phyloP scores from a whole-genome alignment of 2,797 vertebrate genomes.

The Sciurus carolinensis region DNA sequence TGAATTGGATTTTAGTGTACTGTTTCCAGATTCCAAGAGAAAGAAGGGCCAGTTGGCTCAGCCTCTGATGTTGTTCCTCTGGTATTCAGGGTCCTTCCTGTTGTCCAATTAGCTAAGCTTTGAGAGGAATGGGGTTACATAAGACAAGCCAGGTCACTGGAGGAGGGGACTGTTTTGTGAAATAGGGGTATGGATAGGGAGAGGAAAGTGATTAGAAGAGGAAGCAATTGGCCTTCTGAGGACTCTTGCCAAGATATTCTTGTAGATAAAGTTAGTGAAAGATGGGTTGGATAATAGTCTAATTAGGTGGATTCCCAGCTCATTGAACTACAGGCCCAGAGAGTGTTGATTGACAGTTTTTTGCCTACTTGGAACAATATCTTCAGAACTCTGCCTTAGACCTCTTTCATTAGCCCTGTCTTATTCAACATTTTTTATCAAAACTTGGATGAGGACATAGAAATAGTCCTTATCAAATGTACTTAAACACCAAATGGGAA shows the following conservation, averaged over 20 bases:
- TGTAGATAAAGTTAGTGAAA: constrained; percentile 68
- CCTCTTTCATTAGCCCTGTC: background rate
- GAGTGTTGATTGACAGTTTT: constrained; percentile 26
- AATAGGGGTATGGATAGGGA: background rate
- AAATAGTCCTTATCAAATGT: constrained; percentile 54
- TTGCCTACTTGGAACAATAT: background rate
- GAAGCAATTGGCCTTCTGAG: background rate
- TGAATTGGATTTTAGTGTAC: background rate
- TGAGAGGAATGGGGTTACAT: background rate
- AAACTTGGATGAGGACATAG: constrained; percentile 58
- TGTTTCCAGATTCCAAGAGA: background rate
- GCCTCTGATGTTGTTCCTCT: background rate
- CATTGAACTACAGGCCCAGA: background rate
- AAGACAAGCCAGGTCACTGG: background rate
- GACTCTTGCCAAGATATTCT: constrained; percentile 41
- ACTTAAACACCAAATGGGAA: constrained; percentile 37
- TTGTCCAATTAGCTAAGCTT: background rate
- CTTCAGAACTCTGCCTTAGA: background rate
- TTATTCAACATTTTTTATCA: constrained; percentile 44
- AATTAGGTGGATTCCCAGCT: background rate
- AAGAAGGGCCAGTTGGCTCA: background rate
- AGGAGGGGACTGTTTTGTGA: background rate
- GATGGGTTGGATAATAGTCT: background rate
- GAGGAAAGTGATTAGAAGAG: constrained; percentile 19
- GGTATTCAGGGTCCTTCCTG: background rate